Evolutionary conservation across 2,113 vertebrate genomes (phyloP), one percentile per base, ranked within the genome.

Genomic region (Malurus cyaneus): DNA sequence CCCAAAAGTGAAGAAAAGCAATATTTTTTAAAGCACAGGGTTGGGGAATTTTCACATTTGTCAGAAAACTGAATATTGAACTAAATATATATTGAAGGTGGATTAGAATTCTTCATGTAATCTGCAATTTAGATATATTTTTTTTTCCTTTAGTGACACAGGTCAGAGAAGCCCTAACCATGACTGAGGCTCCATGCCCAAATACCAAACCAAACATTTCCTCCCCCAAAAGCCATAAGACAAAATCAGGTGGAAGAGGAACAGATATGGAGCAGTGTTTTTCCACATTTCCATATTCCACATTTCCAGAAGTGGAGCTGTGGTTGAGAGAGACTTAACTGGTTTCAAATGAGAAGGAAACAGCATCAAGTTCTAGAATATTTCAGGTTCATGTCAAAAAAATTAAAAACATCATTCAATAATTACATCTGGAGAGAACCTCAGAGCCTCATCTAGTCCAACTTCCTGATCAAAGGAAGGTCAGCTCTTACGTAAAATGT

Each of bases 21-120:
- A 18, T 64, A 28, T 46, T 77, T 70, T 31, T 1, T 49, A 34
- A 32, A 65, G 10, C 7, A 14, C 2, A 14, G 1, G 0, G 0
- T 2, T 44, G 4, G 2, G 5, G 3, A 13, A 9, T 53, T 47
- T 73, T 39, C 8, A 36, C 9, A 17, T 57, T 72, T 59, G 12
- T 23, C 28, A 78, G 16, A 81, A 87, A 47, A 47, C 6, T 47
- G 10, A 84, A 60, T 23, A 57, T 62, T 62, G 66, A 69, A 49
- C 11, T 44, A 65, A 78, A 73, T 54, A 49, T 3, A 28, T 14
- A 46, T 39, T 70, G 23, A 44, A 44, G 6, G 15, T 15, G 16
- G 12, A 65, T 44, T 8, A 44, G 21, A 61, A 32, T 54, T 70
- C 25, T 36, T 53, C 66, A 49, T 36, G 12, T 46, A 62, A 41